These are phyloP conservation scores for Forbesichthys papilliferus DNA, from an alignment of 2,113 vertebrate genomes.

Conservation along the genomic window DNA sequence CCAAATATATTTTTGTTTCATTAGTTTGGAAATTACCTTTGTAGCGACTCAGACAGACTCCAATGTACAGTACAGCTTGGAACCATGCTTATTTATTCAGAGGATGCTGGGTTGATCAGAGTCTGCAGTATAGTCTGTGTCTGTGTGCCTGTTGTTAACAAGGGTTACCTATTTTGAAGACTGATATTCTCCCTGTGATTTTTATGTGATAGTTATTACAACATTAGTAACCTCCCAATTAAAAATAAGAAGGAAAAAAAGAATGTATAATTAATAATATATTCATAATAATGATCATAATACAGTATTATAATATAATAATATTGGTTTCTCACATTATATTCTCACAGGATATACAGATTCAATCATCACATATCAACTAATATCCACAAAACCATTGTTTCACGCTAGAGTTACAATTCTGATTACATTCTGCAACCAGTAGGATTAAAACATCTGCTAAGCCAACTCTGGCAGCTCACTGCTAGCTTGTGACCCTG, in stretches of 20 bases:
- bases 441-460: not conserved
- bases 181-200: constrained; percentile 42
- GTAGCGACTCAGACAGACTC: no score
- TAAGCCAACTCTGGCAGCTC: not conserved
- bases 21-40: no score
- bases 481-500: not conserved
- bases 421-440: not conserved
- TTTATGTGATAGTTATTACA: no score
- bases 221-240: no score
- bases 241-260: no score
- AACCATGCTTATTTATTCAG: no score
- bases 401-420: not conserved
- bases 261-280: no score
- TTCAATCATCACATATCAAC: not conserved
- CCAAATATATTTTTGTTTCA: no score
- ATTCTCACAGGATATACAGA: not conserved
- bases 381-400: not conserved
- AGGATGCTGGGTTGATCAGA: no score
- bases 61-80: no score
- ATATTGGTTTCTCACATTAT: no score
- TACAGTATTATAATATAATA: no score
- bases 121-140: not conserved
- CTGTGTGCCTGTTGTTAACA: constrained; percentile 51
- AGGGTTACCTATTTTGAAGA: constrained; percentile 6
- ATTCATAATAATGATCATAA: not conserved